Evolutionary conservation across 1,140 invertebrate species (phyloP).

Genomic region (Scaptomyza hsui): DNA sequence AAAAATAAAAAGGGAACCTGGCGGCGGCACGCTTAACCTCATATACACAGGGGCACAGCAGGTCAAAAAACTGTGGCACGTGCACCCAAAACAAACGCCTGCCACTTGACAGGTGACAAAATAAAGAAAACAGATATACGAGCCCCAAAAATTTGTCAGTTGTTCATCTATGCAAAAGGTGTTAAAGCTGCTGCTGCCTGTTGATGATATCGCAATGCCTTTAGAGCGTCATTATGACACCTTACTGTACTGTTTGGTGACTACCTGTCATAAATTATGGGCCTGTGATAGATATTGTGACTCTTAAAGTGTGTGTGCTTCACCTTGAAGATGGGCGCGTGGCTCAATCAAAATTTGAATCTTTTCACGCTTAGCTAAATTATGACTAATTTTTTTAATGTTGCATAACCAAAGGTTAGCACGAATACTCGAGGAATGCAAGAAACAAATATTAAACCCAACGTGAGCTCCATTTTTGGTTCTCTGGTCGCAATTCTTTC

Average conservation of each 20-base stretch:
- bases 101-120: constrained; percentile 46
- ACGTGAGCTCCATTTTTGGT: neutral
- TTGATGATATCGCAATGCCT: constrained; percentile 57
- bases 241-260: constrained; percentile 7
- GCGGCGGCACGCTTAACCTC: constrained; percentile 45
- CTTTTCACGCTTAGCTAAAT: neutral
- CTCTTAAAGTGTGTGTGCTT: neutral
- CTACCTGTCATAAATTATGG: constrained; percentile 36
- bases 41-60: constrained; percentile 19
- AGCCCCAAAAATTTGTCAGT: constrained; percentile 17
- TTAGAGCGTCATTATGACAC: constrained; percentile 64
- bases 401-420: too few species aligned
- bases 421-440: too few species aligned
- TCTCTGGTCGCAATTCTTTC: constrained; percentile 33
- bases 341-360: neutral
- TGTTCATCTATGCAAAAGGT: constrained; percentile 23
- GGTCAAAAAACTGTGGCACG: constrained; percentile 59
- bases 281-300: neutral
- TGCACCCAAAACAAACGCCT: constrained; percentile 8
- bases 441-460: neutral
- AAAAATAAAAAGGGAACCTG: constrained; percentile 32
- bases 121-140: constrained; percentile 13
- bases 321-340: neutral
- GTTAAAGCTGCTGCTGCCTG: constrained; percentile 12
- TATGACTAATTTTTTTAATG: too few species aligned